These are phyloP conservation scores for Oophaga pumilio DNA, from an alignment of 2,113 vertebrate genomes.

Conservation along the genomic window DNA sequence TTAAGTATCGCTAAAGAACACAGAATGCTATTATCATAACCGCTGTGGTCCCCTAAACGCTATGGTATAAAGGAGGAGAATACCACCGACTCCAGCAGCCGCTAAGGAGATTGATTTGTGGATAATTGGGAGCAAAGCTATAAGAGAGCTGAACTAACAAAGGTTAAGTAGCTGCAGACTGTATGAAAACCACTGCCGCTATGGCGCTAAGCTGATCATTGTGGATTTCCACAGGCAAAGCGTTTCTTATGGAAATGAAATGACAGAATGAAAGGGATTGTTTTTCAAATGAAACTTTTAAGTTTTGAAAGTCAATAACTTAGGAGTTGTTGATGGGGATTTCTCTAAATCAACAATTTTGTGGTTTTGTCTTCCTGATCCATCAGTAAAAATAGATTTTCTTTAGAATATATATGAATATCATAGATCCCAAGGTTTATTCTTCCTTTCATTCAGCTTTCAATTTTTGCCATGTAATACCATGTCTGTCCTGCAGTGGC, in stretches of 20 bases:
- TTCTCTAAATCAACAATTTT: too few relatives aligned
- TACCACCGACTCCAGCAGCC: background rate
- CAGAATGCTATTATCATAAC: slow-evolving; percentile 8
- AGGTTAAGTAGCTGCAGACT: slow-evolving; percentile 17
- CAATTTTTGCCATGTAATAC: too few relatives aligned
- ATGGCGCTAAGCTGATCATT: background rate
- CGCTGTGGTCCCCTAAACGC: slow-evolving; percentile 4
- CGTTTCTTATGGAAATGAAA: background rate
- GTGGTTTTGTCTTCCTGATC: too few relatives aligned
- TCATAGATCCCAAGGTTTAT: too few relatives aligned
- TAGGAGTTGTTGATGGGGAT: too few relatives aligned
- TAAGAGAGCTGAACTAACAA: slow-evolving; percentile 12
- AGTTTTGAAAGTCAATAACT: too few relatives aligned
- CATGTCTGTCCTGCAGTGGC: too few relatives aligned
- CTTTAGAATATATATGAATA: too few relatives aligned
- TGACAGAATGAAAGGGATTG: background rate
- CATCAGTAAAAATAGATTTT: too few relatives aligned
- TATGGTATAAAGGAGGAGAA: slow-evolving; percentile 11
- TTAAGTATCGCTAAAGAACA: slow-evolving; percentile 1
- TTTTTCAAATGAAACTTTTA: too few relatives aligned
- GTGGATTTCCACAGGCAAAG: background rate
- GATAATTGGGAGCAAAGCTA: slow-evolving; percentile 27
- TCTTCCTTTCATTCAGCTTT: too few relatives aligned
- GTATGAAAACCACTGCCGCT: background rate
- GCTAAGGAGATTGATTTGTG: slow-evolving; percentile 22